Evolutionary conservation across 2,113 vertebrate species (phyloP), one percentile per base, ranked within the genome.

Genomic region (Fulmarus glacialis): DNA sequence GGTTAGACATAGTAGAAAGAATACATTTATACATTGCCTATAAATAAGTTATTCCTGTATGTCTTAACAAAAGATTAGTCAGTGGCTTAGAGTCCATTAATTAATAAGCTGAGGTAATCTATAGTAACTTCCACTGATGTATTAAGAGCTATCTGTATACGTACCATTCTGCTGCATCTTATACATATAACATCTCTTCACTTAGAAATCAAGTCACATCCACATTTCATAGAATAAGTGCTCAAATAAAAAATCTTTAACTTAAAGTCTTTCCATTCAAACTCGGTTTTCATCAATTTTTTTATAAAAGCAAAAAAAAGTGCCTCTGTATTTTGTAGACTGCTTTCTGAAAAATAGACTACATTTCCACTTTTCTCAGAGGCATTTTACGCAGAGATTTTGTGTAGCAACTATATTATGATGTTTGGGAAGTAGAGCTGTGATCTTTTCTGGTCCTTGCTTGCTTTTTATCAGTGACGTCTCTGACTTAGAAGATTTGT

Each of bases 401-500:
- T 81, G 67, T 78, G 90, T 82, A 80, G 78, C 47, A 91, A 15
- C 47, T 81, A 1, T 26, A 43, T 90, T 89, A 50, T n/a, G 74
- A 77, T 89, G 50, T 89, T 92, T 81, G 47, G 27, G 24, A 95
- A 83, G 63, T 48, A 92, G 29, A 81, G 45, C 85, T 89, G 3
- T 73, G 90, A 93, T 93, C 58, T 89, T 70, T 90, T 58, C 67
- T 90, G 62, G 26, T 88, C 45, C 72, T 95, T 93, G 42, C 89
- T 93, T 95, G 72, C 73, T 94, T 95, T 93, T 96, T 89, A 86
- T 40, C 74, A 74, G 47, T 48, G 71, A n/a, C 6, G 8, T 70
- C 53, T 82, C 80, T 82, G 50, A 82, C 64, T 80, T 82, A n/a
- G 18, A 89, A 56, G 83, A 84, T 83, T 78, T 93, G 82, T 91